phyloP scores from a whole-genome alignment of 2,888 invertebrate genomes.

The Cyrtodaria siliqua region DNA sequence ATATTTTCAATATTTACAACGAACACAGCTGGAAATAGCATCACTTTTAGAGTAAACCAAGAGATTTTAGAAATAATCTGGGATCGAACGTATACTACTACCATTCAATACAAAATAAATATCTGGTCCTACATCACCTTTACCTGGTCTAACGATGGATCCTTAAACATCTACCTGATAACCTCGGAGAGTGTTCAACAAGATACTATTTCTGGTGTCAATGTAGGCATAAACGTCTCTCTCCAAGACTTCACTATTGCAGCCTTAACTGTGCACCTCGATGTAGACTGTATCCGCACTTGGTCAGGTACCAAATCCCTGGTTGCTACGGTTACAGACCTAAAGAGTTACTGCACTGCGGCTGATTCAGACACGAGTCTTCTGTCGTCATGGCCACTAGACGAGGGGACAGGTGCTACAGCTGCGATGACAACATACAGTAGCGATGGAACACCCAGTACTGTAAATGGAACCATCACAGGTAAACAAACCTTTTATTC shows the following conservation, averaged over 20 bases:
- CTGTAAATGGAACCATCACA: slow-evolving; percentile 7
- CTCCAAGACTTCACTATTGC: slow-evolving; percentile 25
- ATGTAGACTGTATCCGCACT: slow-evolving; percentile 64
- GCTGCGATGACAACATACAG: slow-evolving; percentile 41
- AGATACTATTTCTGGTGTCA: background rate
- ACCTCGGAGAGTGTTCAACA: slow-evolving; percentile 24
- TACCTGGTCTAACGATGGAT: slow-evolving; percentile 43
- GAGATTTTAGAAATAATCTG: slow-evolving; percentile 40
- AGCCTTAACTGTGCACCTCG: slow-evolving; percentile 29
- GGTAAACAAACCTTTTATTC: background rate
- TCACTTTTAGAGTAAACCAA: slow-evolving; percentile 41
- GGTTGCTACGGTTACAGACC: slow-evolving; percentile 46
- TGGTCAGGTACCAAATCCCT: slow-evolving; percentile 66
- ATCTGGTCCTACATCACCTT: slow-evolving; percentile 52
- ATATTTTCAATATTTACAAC: slow-evolving; percentile 12
- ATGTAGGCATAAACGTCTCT: slow-evolving; percentile 18
- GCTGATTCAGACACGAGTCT: slow-evolving; percentile 38
- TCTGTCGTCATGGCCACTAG: slow-evolving; percentile 56
- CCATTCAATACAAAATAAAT: slow-evolving; percentile 21
- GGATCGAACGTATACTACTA: slow-evolving; percentile 43
- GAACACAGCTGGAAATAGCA: background rate
- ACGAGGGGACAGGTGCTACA: slow-evolving; percentile 67
- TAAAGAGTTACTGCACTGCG: slow-evolving; percentile 45
- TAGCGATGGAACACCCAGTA: slow-evolving; percentile 11
- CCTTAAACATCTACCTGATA: slow-evolving; percentile 41